Base-by-base conservation (phyloP, 2,113 vertebrate species). In the Gymnarchus niloticus region DNA sequence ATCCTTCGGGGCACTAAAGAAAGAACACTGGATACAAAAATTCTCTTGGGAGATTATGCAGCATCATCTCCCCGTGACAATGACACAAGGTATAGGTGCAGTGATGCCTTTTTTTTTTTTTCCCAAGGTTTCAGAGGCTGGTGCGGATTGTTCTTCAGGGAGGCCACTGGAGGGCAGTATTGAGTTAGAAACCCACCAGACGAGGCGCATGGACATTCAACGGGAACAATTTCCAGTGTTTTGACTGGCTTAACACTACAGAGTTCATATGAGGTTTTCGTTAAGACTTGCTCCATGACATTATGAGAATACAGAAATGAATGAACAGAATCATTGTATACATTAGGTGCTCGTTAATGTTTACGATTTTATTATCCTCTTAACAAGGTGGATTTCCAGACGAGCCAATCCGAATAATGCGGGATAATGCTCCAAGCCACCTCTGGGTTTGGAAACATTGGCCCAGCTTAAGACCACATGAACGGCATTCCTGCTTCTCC, bases 161-260 rank as follows among this genome's bases (percentile, higher is more conserved):
- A 2, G 7, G 51, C 17, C 84, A 77, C 65, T 77, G 48, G 84
- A 85, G 65, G 44, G 84, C 84, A 56, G 65, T 77, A 28, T 76
- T 52, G 17, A 56, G 48, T 33, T 85, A 49, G n/a, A 61, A 56
- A 0, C 28, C 14, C n/a, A 52, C 21, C 49, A 81, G 0, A 81
- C 28, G 9, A 6, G 49, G 14, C 25, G 9, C 81, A 37, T 5
- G 14, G 25, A 10, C n/a, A 52, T 52, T 56, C 80, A 56, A 14
- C 4, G 5, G 51, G 56, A 82, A 56, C 23, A 56, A 82, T 69
- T 25, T 69, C 10, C 61, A 4, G 2, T 28, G 77, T 49, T 49
- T 25, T 28, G 44, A 44, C 44, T n/a, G 81, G 12, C 19, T 54
- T 33, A 56, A 82, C 19, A 25, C 51, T 54, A 37, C 23, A 82